phyloP scores from a whole-genome alignment of 2,888 invertebrate species.

The Machimus atricapillus region DNA sequence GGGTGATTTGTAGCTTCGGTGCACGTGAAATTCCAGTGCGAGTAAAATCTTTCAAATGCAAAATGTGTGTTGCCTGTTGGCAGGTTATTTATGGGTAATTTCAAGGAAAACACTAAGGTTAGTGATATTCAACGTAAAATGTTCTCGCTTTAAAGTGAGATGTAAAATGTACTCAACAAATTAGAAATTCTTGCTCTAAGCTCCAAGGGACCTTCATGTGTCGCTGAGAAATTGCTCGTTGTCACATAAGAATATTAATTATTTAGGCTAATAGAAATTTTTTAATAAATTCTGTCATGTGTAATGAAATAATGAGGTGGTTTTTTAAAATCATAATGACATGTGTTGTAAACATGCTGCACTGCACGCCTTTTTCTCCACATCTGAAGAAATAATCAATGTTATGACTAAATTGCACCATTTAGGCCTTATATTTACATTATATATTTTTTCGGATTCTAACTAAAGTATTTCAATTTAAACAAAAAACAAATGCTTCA shows the following conservation, averaged over 20 bases:
- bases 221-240: not conserved
- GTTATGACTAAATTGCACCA: too few species aligned
- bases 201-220: not conserved
- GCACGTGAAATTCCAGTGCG: not conserved
- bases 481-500: too few species aligned
- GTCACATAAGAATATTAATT: not conserved
- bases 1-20: not conserved
- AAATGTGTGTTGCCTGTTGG: conserved; percentile 26
- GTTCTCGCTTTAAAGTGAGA: not conserved
- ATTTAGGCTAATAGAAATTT: not conserved
- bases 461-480: too few species aligned
- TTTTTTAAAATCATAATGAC: not conserved
- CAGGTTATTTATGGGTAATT: conserved; percentile 5
- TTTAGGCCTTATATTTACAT: too few species aligned
- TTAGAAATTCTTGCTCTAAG: not conserved
- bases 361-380: too few species aligned
- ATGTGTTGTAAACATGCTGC: not conserved
- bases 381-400: too few species aligned
- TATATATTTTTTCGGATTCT: too few species aligned
- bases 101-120: not conserved
- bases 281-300: not conserved
- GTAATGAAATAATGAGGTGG: not conserved
- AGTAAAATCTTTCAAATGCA: not conserved
- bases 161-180: not conserved
- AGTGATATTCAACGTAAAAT: not conserved